Evolutionary conservation across 2,113 vertebrate genomes (phyloP), one percentile per base, ranked within the genome.

Genomic region (Verasper variegatus): DNA sequence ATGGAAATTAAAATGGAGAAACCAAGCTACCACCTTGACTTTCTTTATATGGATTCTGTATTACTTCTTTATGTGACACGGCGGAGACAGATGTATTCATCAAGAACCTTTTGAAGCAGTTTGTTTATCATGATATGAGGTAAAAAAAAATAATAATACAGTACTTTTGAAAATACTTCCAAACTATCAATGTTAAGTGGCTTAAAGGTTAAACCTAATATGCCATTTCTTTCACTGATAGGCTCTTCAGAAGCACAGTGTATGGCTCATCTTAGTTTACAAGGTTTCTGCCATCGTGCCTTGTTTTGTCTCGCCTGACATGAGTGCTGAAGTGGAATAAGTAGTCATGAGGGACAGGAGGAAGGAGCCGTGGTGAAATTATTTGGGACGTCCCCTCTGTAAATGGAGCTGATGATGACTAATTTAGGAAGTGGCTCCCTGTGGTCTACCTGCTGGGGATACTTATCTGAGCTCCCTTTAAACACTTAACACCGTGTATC

Each of bases 391-490:
- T 58, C 51, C 15, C 61, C 47, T 76, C 64, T 64, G 59, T 70
- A 69, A 76, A 81, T 76, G 62, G 42, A 78, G 40, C 54, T 35
- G 74, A 80, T 71, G 52, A 64, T 67, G 55, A n/a, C 37, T 76
- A n/a, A 76, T 49, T 76, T 60, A 20, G 26, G 68, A 49, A 83
- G 58, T 42, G 62, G 20, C 72, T 85, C 76, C 78, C 67, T 26
- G 57, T 21, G 26, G 57, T 64, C 60, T 26, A 59, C 42, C 52
- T 18, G 47, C 47, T 51, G 47, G 62, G 52, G 79, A 62, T n/a
- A 62, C 37, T 52, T 40, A 71, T 71, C 47, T 71, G 23, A 84
- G 55, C 81, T 80, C 14, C 47, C 61, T 54, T n/a, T 54, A 74
- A 23, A 55, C 75, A 64, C 37, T 80, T 63, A 23, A 52, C 56